Base-by-base conservation (phyloP, 2,113 vertebrate species). In the Grantiella picta region DNA sequence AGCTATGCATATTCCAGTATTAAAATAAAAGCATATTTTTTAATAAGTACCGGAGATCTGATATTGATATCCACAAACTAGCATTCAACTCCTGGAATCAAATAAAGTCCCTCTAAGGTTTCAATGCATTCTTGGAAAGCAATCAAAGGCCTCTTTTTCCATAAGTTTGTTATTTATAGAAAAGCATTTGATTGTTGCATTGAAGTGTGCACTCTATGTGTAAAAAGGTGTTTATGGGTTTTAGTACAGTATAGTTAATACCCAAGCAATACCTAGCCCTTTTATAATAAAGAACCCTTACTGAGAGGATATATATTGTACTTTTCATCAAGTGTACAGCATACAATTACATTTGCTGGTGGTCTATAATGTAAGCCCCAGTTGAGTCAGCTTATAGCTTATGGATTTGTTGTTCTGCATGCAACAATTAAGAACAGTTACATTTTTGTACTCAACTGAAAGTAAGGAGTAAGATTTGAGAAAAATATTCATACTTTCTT, bases 151-250 rank as follows among this genome's bases (percentile, higher is more conserved):
- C 77, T 75, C 38, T 82, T 95, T 96, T 97, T 96, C 95, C 86
- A 94, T 96, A 97, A 97, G 96, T 97, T 96, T 95, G 97, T 97
- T 98, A 97, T 98, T 98, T 98, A 98, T 97, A 97, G 95, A 98
- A 97, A 97, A 97, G 94, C 95, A 97, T 97, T 97, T 97, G 97
- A 97, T 95, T 97, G 96, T 97, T 97, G 93, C 89, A 98, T 97
- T 97, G 97, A 98, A 98, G 96, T 96, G 95, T 97, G 97, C 96
- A 91, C 96, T 97, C 94, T 97, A 98, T 42, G 91, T 96, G 80
- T 98, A 97, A 98, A 98, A 97, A 97, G 97, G 97, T 98, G 97
- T 98, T 98, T 98, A 98, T 97, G 96, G 96, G 97, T 82, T 97
- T 98, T 97, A 92, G 95, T 98, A 98, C 96, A 98, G 97, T 98